These are phyloP conservation scores for Varroa destructor DNA, from an alignment of 1,140 invertebrate species.

Conservation along the genomic window DNA sequence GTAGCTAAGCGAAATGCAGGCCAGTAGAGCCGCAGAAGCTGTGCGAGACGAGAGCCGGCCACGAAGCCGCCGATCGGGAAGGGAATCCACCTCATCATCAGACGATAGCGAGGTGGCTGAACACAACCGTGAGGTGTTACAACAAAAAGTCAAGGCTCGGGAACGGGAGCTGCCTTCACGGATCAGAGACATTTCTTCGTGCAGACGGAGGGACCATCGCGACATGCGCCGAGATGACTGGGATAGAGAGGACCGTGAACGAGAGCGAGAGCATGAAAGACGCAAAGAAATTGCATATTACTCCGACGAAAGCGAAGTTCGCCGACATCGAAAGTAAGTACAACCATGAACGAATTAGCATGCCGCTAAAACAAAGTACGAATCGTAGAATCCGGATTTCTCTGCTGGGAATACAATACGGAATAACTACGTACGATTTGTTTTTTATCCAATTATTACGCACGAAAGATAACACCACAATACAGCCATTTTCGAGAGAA, in stretches of 20 bases:
- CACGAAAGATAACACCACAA: no score
- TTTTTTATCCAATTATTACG: no score
- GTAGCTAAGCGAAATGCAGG: no score
- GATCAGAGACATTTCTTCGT: neutral
- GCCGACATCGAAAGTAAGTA: conserved; percentile 10
- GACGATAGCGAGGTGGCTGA: conserved; percentile 16
- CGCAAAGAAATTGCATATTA: neutral
- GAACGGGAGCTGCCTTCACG: neutral
- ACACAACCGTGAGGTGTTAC: conserved; percentile 1
- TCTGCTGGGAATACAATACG: no score
- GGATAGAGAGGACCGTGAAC: no score
- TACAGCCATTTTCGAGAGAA: no score
- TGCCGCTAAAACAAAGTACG: no score
- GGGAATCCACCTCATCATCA: neutral
- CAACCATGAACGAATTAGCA: neutral
- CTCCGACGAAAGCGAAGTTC: conserved; percentile 11
- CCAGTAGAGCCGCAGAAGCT: no score
- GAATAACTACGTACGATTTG: no score
- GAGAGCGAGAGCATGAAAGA: neutral
- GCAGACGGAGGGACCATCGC: neutral
- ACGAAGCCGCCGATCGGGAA: conserved; percentile 3
- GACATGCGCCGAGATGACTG: no score
- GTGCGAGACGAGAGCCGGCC: neutral
- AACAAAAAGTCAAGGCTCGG: conserved; percentile 13
- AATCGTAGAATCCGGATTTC: no score